phyloP scores from a whole-genome alignment of 2,888 invertebrate species.

The Caenorhabditis imperialis region DNA sequence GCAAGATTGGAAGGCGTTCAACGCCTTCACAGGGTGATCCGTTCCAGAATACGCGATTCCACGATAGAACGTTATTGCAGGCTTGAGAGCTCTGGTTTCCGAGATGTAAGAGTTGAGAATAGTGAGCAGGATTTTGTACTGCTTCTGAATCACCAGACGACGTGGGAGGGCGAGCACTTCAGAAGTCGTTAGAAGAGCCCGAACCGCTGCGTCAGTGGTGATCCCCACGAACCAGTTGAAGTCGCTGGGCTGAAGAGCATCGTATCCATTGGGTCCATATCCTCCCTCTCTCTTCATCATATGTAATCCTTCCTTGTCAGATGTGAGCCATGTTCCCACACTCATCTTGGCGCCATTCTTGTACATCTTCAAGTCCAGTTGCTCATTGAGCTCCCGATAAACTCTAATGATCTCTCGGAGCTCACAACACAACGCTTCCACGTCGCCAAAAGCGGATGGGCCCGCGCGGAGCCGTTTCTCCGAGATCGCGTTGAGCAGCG shows the following conservation, averaged over 20 bases:
- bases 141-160: constrained; percentile 17
- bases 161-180: constrained; percentile 37
- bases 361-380: constrained; percentile 45
- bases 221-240: constrained; percentile 49
- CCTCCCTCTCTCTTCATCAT: constrained; percentile 47
- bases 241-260: constrained; percentile 12
- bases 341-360: constrained; percentile 52
- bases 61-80: constrained; percentile 62
- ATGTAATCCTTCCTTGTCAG: constrained; percentile 35
- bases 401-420: constrained; percentile 50
- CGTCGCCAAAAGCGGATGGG: constrained; percentile 30
- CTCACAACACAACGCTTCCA: constrained; percentile 41
- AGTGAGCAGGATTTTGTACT: constrained; percentile 28
- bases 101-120: constrained; percentile 48
- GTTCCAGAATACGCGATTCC: constrained; percentile 69
- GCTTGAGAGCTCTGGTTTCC: constrained; percentile 45
- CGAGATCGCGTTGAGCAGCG: constrained; percentile 30
- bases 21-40: constrained; percentile 61
- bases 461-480: constrained; percentile 25
- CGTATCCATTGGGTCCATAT: constrained; percentile 29
- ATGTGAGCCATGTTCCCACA: constrained; percentile 45
- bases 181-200: constrained; percentile 44
- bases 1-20: constrained; percentile 61
- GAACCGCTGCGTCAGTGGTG: constrained; percentile 44
- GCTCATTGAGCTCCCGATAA: constrained; percentile 47